Base-by-base conservation (phyloP, 2,113 vertebrate genomes). In the Gopherus flavomarginatus region DNA sequence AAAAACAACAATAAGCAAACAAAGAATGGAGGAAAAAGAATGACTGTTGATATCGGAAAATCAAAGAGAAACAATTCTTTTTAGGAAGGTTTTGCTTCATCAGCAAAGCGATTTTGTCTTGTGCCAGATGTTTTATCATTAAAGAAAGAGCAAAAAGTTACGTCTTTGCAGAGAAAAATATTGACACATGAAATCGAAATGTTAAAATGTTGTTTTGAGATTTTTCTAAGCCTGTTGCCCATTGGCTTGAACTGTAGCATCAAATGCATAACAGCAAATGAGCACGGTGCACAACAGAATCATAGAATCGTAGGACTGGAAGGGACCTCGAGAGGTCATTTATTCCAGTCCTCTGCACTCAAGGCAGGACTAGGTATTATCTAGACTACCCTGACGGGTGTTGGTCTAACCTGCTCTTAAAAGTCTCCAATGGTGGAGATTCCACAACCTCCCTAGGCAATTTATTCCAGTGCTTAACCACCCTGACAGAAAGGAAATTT, bases 231-330 rank as follows among this genome's bases (percentile, higher is more conserved):
- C 16, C 56, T 77, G 3, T 1, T 0, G 75, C 86, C 10, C n/a
- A 14, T 62, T 56, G 84, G 53, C 10, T 17, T 8, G 80, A 26
- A 52, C 11, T 87, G 17, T 35, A 81, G 65, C 11, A 85, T 19
- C 0, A 0, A 9, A 80, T 85, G 79, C 69, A 38, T 57, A 87
- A 16, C 8, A 57, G 42, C 22, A 4, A 27, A 44, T 14, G 3
- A 89, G 29, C 17, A 49, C 81, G 42, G 24, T 62, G 16, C n/a
- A 42, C 53, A 22, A 54, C 8, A 54, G 53, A 8, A 54, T 54
- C 17, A 53, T 53, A 53, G 52, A 53, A 53, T 53, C 53, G 4
- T 22, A 54, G 53, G 17, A 9, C 53, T 19, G 53, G 53, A 54
- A 22, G 53, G 21, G 53, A 54, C 53, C 53, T 54, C 2, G 53